These are phyloP conservation scores for Amblyjoppa fuscipennis DNA, from an alignment of 2,888 invertebrate genomes.

Conservation along the genomic window DNA sequence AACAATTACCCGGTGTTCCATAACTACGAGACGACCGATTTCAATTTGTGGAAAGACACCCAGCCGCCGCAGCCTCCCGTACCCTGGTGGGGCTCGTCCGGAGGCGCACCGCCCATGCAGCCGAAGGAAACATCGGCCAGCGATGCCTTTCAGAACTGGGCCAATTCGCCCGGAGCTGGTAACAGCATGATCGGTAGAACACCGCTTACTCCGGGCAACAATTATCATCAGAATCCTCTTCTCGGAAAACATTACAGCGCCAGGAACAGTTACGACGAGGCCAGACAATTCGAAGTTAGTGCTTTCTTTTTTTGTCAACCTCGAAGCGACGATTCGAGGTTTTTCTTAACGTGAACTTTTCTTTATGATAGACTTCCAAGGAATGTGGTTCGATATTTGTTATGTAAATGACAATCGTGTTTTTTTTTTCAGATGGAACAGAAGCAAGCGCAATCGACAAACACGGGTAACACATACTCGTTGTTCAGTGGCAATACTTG, in stretches of 20 bases:
- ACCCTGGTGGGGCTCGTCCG: conserved; percentile 79
- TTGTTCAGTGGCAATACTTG: conserved; percentile 86
- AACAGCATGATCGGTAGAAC: conserved; percentile 73
- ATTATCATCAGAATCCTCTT: conserved; percentile 75
- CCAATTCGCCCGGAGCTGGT: conserved; percentile 72
- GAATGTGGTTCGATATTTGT: not conserved
- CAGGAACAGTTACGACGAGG: conserved; percentile 77
- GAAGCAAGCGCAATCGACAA: conserved; percentile 82
- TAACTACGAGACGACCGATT: conserved; percentile 78
- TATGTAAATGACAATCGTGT: not conserved
- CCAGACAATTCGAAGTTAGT: conserved; percentile 77
- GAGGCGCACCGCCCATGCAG: conserved; percentile 70
- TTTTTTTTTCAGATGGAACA: conserved; percentile 79
- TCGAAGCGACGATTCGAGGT: not conserved
- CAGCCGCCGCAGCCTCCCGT: conserved; percentile 78
- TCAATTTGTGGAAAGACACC: conserved; percentile 80
- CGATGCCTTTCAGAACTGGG: conserved; percentile 79
- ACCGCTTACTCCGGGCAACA: conserved; percentile 74
- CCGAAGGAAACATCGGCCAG: conserved; percentile 72
- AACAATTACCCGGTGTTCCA: conserved; percentile 77
- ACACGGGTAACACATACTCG: conserved; percentile 86
- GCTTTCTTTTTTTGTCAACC: not conserved
- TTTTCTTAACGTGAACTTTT: not conserved
- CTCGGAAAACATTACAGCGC: conserved; percentile 70
- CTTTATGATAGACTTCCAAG: not conserved